Evolutionary conservation across 2,797 vertebrate species (phyloP), one percentile per base, ranked within the genome.

Genomic region (Hippopotamyrus pictus): DNA sequence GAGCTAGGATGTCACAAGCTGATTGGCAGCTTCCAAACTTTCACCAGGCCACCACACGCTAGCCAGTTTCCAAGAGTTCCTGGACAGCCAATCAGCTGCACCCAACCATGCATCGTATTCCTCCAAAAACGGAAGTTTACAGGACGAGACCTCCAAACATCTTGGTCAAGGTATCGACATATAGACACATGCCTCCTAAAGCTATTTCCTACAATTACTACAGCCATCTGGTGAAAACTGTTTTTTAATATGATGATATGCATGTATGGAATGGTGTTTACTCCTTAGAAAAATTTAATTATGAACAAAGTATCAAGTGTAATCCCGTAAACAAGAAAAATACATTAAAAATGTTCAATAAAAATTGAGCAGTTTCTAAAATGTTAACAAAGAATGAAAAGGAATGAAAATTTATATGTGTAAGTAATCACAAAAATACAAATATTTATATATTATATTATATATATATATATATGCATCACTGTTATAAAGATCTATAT

Each of bases 231-330:
- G 19, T 79, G 65, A 73, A 73, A 73, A 37, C 29, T 17, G 41
- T 79, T 9, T 46, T 79, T 79, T 46, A 41, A 41, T 79, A 44
- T 44, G 17, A 79, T n/a, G 19, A 41, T 79, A 79, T 79, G 73
- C 37, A n/a, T 46, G 17, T 44, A 37, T 73, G 65, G 73, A 79
- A 79, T 79, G 41, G 37, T 44, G 85, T 37, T 86, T 95, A 93
- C 92, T 95, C 91, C 95, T 92, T 92, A 96, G 95, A 96, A 96
- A 93, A 95, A 91, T 95, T 94, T 94, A 95, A 95, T 93, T 94
- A 95, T 48, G 82, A 25, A 51, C 44, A 50, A 84, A 51, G 11
- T 25, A 79, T 95, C 95, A 95, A 73, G 95, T 54, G 22, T 96
- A 96, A 95, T 95, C 94, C 91, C 89, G 92, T 91, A 92, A 93